phyloP scores from a whole-genome alignment of 1,140 invertebrate genomes.

The Caenorhabditis brenneri region DNA sequence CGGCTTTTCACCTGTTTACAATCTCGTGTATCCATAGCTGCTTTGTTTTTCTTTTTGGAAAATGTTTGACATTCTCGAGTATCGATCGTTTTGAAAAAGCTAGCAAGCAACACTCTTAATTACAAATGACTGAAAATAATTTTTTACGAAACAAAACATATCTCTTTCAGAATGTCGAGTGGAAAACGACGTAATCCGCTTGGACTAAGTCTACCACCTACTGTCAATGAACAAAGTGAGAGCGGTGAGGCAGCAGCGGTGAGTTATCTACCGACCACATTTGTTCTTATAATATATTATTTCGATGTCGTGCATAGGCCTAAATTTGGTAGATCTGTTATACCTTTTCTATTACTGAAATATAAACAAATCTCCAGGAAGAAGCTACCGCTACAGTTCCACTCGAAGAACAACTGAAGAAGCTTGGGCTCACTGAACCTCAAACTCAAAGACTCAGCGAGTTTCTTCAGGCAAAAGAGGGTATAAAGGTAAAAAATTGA shows the following conservation, averaged over 20 bases:
- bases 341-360: too few relatives aligned
- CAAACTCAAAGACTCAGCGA: conserved; percentile 67
- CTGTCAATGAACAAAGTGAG: conserved; percentile 66
- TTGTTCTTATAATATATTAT: too few relatives aligned
- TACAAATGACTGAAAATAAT: too few relatives aligned
- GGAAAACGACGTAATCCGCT: conserved; percentile 68
- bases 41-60: not conserved
- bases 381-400: conserved; percentile 41
- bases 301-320: too few relatives aligned
- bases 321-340: too few relatives aligned
- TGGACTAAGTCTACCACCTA: conserved; percentile 66
- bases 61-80: too few relatives aligned
- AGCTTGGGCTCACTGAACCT: conserved; percentile 62
- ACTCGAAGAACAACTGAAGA: conserved; percentile 62
- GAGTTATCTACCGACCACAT: not conserved
- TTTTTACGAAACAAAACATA: too few relatives aligned
- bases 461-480: conserved; percentile 64
- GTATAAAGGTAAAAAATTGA: conserved; percentile 54
- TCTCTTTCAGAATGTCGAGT: conserved; percentile 59
- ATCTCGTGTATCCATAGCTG: not conserved
- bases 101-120: too few relatives aligned
- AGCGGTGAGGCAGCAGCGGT: conserved; percentile 45
- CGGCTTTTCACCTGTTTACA: not conserved
- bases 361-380: not conserved
- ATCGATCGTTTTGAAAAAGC: too few relatives aligned